A percentile compares a stretch with the other conserved stretches of the same genome.
These are phyloP conservation scores for Galago senegalensis DNA, from an alignment of 2,797 vertebrate species.

Conservation along the genomic window DNA sequence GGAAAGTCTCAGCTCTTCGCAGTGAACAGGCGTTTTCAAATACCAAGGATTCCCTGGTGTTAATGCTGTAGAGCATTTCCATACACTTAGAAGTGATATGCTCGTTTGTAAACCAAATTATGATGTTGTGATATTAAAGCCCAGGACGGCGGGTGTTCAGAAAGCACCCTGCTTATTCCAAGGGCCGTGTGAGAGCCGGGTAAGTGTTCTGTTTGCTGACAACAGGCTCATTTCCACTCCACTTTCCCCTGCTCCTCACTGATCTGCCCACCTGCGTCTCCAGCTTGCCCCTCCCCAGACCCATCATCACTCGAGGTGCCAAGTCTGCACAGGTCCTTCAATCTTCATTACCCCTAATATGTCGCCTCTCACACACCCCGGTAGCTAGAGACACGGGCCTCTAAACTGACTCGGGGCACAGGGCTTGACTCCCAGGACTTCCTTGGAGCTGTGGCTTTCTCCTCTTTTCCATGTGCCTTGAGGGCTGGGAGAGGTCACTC, in stretches of 20 bases:
- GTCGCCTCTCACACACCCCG: neutral
- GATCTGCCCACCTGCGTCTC: neutral
- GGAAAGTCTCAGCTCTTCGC: conserved; percentile 14
- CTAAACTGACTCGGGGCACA: neutral
- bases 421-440: neutral
- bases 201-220: neutral
- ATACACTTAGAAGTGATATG: neutral
- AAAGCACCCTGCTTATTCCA: neutral
- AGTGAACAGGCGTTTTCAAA: neutral
- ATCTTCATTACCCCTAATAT: neutral
- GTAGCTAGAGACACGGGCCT: neutral
- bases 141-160: neutral
- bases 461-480: neutral
- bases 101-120: conserved; percentile 49
- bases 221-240: neutral
- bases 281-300: neutral
- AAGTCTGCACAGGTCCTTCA: neutral
- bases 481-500: neutral
- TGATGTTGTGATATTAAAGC: neutral
- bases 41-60: neutral
- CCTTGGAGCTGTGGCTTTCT: neutral
- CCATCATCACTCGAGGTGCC: neutral
- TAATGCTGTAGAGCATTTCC: neutral
- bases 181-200: neutral
- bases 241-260: neutral